Conservation (phyloP, 2,888 invertebrate species). For the Clostera curtula region DNA sequence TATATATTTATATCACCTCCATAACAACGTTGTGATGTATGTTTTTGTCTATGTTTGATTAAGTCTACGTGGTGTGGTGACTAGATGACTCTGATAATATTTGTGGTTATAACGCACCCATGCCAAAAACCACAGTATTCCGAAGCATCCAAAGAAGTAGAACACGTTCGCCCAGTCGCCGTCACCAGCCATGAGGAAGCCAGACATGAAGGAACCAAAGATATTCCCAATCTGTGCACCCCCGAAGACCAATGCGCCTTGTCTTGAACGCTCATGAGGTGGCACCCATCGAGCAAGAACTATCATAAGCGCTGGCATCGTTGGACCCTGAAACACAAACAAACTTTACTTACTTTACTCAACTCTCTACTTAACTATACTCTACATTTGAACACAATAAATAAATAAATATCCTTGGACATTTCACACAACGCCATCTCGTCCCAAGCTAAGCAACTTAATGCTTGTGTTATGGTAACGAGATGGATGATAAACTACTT, state of each 20-base stretch:
- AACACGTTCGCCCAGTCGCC: slow-evolving; percentile 76
- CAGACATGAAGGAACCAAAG: slow-evolving; percentile 73
- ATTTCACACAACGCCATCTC: too few relatives aligned
- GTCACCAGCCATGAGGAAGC: slow-evolving; percentile 66
- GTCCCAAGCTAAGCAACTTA: too few relatives aligned
- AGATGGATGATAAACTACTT: too few relatives aligned
- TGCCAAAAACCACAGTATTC: slow-evolving; percentile 72
- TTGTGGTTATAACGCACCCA: slow-evolving; percentile 61
- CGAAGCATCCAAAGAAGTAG: slow-evolving; percentile 75
- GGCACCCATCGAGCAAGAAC: slow-evolving; percentile 78
- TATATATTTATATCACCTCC: too few relatives aligned
- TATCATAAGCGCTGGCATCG: slow-evolving; percentile 81
- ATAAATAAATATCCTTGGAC: too few relatives aligned
- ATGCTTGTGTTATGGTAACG: too few relatives aligned
- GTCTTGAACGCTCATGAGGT: slow-evolving; percentile 73
- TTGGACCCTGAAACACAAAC: slow-evolving; percentile 77
- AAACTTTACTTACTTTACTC: neutral
- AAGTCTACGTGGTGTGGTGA: too few relatives aligned
- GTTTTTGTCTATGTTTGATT: too few relatives aligned
- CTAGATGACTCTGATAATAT: too few relatives aligned
- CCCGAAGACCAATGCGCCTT: slow-evolving; percentile 76
- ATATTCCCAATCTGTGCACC: slow-evolving; percentile 76
- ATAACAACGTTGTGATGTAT: too few relatives aligned
- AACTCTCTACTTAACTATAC: too few relatives aligned
- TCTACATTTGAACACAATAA: too few relatives aligned